A percentile compares a stretch with the other conserved stretches of the same genome.
Evolutionary conservation across 30 jellyfish, hydroid and myxozoan species (phyloP).

Genomic region (Hydra vulgaris): DNA sequence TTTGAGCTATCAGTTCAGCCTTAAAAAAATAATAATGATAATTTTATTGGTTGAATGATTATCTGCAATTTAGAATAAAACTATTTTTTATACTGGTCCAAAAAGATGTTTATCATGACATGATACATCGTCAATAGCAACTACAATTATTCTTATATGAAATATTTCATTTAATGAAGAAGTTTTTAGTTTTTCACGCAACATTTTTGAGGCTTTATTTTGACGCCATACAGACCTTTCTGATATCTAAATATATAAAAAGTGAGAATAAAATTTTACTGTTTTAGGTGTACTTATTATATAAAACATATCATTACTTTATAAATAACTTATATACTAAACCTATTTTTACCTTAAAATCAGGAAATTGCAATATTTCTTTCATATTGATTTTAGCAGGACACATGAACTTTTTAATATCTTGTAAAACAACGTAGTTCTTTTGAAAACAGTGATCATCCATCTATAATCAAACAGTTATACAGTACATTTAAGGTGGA

Average conservation of each 20-base stretch:
- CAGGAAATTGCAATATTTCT: background rate
- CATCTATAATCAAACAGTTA: background rate
- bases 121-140: background rate
- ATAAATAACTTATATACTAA: background rate
- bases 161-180: background rate
- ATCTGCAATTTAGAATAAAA: background rate
- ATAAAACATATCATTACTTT: background rate
- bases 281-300: background rate
- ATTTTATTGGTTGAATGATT: background rate
- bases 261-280: background rate
- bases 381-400: background rate
- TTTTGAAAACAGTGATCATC: background rate
- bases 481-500: background rate
- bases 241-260: background rate
- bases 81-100: background rate
- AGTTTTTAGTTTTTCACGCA: background rate
- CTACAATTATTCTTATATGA: background rate
- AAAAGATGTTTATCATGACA: background rate
- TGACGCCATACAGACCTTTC: background rate
- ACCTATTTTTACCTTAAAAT: background rate
- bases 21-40: background rate
- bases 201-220: background rate
- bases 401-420: background rate
- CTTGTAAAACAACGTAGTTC: background rate
- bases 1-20: conserved; percentile 20